phyloP scores from a whole-genome alignment of 2,797 vertebrate species.

The Sarcoramphus papa region DNA sequence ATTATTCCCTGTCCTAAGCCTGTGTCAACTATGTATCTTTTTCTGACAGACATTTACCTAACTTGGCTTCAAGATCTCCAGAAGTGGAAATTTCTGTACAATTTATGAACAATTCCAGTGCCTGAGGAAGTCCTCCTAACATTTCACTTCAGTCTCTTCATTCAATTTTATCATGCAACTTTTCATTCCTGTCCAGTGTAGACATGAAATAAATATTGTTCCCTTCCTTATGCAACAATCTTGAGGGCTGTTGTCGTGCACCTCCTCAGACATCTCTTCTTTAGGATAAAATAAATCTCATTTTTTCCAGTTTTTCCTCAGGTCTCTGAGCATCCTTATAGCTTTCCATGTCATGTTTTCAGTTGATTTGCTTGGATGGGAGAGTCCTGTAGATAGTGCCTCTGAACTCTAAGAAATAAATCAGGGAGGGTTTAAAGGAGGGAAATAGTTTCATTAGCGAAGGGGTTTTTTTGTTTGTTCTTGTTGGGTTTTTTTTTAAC shows the following conservation, averaged over 20 bases:
- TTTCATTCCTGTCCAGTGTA: not conserved
- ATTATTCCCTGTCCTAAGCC: not conserved
- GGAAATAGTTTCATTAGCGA: not conserved
- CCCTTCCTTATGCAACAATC: not conserved
- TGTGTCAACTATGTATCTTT: not conserved
- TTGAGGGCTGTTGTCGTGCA: not conserved
- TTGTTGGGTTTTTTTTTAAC: not conserved
- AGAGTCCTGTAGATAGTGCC: not conserved
- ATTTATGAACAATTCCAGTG: not conserved
- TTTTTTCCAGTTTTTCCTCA: not conserved
- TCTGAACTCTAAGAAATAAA: not conserved
- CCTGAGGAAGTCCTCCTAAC: not conserved
- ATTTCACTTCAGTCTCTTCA: not conserved
- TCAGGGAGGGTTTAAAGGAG: not conserved
- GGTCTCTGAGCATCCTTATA: not conserved
- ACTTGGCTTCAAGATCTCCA: not conserved
- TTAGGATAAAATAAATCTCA: not conserved
- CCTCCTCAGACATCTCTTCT: not conserved
- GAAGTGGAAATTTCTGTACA: not conserved
- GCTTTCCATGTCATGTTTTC: not conserved
- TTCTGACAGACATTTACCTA: not conserved
- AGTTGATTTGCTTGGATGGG: not conserved
- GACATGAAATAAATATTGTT: not conserved
- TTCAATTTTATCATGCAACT: not conserved
- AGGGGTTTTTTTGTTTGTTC: not conserved